A percentile compares a stretch with the other conserved stretches of the same genome.
Conservation (phyloP, 2,888 invertebrate species). For the Plagiodera versicolora region DNA sequence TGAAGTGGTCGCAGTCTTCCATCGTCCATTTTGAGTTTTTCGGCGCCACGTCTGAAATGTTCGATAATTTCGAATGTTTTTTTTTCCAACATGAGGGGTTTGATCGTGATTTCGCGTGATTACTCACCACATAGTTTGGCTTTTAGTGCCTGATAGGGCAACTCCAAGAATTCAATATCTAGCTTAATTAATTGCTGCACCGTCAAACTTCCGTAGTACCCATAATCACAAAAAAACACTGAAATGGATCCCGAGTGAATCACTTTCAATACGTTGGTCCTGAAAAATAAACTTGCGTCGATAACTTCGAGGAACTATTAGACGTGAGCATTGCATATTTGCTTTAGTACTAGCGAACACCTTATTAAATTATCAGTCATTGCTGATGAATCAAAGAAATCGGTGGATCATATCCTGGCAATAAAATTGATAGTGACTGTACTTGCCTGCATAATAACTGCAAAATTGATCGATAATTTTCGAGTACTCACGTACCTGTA, state of each 20-base stretch:
- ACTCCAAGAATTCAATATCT: constrained; percentile 58
- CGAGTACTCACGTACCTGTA: constrained; percentile 63
- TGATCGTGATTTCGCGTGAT: too few relatives aligned
- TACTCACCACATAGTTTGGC: constrained; percentile 63
- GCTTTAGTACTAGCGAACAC: too few relatives aligned
- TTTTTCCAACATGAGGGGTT: too few relatives aligned
- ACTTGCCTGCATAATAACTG: too few relatives aligned
- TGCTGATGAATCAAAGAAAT: too few relatives aligned
- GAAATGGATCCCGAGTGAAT: constrained; percentile 60
- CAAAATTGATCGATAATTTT: too few relatives aligned
- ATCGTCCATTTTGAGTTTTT: constrained; percentile 66
- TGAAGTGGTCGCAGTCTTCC: constrained; percentile 74
- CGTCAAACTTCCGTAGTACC: constrained; percentile 62
- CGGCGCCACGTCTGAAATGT: constrained; percentile 57
- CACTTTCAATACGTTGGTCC: constrained; percentile 61
- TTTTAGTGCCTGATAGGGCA: constrained; percentile 69
- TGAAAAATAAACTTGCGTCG: constrained; percentile 44
- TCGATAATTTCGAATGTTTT: background rate
- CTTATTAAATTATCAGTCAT: too few relatives aligned
- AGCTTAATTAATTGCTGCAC: constrained; percentile 61
- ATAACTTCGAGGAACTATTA: too few relatives aligned
- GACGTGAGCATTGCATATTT: too few relatives aligned
- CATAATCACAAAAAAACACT: constrained; percentile 67
- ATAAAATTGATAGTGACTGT: too few relatives aligned
- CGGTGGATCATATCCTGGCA: too few relatives aligned